phyloP scores from a whole-genome alignment of 2,888 invertebrate species.

The Himalopsyche japonica region DNA sequence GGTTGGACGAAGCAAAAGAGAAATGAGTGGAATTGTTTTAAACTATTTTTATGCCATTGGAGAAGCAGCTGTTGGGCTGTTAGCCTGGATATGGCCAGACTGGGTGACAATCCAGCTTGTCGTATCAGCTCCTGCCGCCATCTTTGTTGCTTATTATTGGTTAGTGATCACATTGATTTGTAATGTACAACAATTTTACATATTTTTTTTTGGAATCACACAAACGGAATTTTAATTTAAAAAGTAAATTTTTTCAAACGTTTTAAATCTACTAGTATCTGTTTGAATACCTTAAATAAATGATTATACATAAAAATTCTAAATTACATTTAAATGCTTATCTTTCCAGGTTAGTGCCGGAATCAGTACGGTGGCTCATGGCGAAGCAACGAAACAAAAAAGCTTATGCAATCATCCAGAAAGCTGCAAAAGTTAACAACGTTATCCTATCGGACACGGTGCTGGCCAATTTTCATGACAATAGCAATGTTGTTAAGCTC shows the following conservation, averaged over 20 bases:
- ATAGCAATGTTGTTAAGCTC: slow-evolving; percentile 9
- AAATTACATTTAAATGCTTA: too few relatives aligned
- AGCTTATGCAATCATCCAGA: slow-evolving; percentile 59
- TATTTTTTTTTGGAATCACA: too few relatives aligned
- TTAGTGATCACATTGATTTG: slow-evolving; percentile 41
- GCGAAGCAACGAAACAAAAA: slow-evolving; percentile 58
- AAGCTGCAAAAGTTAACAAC: slow-evolving; percentile 61
- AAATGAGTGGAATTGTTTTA: slow-evolving; percentile 64
- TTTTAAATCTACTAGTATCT: too few relatives aligned
- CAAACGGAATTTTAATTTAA: too few relatives aligned
- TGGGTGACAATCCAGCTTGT: slow-evolving; percentile 64
- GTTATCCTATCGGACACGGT: slow-evolving; percentile 53
- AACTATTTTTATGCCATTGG: slow-evolving; percentile 69
- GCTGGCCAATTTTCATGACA: slow-evolving; percentile 50
- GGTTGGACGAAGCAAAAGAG: slow-evolving; percentile 65
- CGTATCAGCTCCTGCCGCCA: slow-evolving; percentile 63
- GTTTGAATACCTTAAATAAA: too few relatives aligned
- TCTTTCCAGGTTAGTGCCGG: slow-evolving; percentile 61
- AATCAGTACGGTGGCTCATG: slow-evolving; percentile 69
- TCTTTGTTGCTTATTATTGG: slow-evolving; percentile 66
- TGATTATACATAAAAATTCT: too few relatives aligned
- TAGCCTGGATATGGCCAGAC: slow-evolving; percentile 62
- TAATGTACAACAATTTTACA: too few relatives aligned
- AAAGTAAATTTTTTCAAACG: too few relatives aligned
- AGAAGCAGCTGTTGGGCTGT: slow-evolving; percentile 63